A percentile compares a stretch with the other conserved stretches of the same genome.
These are phyloP conservation scores for Henicopernis longicauda DNA, from an alignment of 2,113 vertebrate species.

Conservation along the genomic window DNA sequence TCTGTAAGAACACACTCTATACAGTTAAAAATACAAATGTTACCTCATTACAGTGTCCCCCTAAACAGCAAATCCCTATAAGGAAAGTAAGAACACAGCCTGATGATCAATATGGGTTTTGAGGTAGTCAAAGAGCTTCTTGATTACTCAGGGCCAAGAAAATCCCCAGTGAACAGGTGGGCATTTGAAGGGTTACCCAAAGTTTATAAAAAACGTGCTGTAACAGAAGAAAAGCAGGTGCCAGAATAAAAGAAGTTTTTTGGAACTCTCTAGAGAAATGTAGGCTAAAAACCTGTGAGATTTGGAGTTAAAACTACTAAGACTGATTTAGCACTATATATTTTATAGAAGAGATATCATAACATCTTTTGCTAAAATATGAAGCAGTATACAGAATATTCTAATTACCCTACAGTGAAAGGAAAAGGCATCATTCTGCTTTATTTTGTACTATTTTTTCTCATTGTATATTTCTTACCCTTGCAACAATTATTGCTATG, in stretches of 20 bases:
- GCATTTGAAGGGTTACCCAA: background rate
- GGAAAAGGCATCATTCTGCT: background rate
- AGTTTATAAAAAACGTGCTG: background rate
- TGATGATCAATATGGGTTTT: background rate
- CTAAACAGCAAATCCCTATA: background rate
- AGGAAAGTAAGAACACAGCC: background rate
- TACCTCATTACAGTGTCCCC: background rate
- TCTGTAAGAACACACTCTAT: background rate
- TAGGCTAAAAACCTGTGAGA: background rate
- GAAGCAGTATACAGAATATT: background rate
- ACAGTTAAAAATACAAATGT: background rate
- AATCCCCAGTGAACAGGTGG: background rate
- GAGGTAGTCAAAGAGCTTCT: background rate
- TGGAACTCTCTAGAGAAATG: background rate
- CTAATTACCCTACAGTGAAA: background rate
- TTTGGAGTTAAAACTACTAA: background rate
- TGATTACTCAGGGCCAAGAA: background rate
- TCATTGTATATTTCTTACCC: background rate
- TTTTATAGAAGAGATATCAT: background rate
- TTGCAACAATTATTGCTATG: background rate
- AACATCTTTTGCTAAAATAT: background rate
- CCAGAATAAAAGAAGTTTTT: background rate
- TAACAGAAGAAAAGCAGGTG: background rate
- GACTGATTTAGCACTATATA: background rate
- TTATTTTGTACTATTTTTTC: background rate